Conservation (phyloP, 2,797 vertebrate genomes). For the Choloepus didactylus region DNA sequence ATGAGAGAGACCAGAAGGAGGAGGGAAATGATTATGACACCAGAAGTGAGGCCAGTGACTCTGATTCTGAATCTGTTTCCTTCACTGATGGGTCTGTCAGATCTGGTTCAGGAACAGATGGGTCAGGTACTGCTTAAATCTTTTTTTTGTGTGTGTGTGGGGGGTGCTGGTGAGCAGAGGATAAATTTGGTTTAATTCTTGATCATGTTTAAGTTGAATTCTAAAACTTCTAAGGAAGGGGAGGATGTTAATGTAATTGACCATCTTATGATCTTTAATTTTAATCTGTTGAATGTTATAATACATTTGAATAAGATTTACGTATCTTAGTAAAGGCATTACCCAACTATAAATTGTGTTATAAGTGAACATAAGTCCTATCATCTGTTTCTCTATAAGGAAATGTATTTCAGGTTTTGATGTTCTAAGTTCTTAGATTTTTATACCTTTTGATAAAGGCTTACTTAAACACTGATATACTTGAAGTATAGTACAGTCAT, state of each 20-base stretch:
- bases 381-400: not conserved
- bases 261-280: not conserved
- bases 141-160: not conserved
- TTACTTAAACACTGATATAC: conserved; percentile 5
- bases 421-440: conserved; percentile 51
- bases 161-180: too few relatives aligned
- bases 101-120: conserved; percentile 95
- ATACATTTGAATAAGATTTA: not conserved
- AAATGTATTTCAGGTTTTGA: conserved; percentile 54
- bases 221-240: not conserved
- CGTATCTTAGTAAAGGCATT: conserved; percentile 1
- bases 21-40: conserved; percentile 97
- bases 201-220: conserved; percentile 6
- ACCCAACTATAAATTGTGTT: conserved; percentile 36
- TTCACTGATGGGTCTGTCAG: conserved; percentile 96
- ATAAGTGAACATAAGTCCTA: not conserved
- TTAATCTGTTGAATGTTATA: not conserved
- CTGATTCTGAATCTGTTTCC: conserved; percentile 95
- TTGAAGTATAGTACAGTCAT: not conserved
- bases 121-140: conserved; percentile 90
- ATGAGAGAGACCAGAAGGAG: conserved; percentile 95
- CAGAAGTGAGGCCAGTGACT: conserved; percentile 97
- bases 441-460: not conserved
- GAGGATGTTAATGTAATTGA: not conserved
- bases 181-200: not conserved